Conservation (phyloP, 2,888 invertebrate species). For the Coelopa pilipes region DNA sequence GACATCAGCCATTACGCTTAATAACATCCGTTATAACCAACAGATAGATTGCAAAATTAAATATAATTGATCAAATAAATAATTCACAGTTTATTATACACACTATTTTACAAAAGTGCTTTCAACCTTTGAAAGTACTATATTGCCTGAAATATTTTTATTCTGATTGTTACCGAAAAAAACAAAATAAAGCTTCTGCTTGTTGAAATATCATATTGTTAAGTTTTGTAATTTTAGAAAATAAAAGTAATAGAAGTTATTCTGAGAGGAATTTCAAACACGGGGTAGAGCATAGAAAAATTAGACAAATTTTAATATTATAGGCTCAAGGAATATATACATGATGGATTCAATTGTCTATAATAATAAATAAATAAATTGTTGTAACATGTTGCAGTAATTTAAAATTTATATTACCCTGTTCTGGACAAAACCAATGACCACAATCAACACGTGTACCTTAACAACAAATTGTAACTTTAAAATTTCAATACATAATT, state of each 20-base stretch:
- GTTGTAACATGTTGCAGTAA: not conserved
- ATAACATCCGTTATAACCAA: not conserved
- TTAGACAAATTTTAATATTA: too few species aligned
- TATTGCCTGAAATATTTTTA: conserved; percentile 22
- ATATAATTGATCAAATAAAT: conserved; percentile 4
- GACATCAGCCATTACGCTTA: conserved; percentile 12
- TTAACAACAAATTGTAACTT: conserved; percentile 8
- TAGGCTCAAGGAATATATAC: too few species aligned
- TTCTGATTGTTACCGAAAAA: not conserved
- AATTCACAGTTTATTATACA: conserved; percentile 14
- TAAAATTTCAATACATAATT: not conserved
- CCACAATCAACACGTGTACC: conserved; percentile 38
- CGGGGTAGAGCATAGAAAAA: too few species aligned
- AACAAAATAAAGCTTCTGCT: conserved; percentile 4
- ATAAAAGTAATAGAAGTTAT: too few species aligned
- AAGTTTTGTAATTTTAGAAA: too few species aligned
- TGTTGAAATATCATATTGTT: too few species aligned
- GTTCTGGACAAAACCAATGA: conserved; percentile 15
- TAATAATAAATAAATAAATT: too few species aligned
- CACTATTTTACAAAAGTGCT: not conserved
- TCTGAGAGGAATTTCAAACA: too few species aligned
- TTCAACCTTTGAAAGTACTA: conserved; percentile 24
- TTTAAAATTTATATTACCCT: not conserved
- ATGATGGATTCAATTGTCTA: too few species aligned
- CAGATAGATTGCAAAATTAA: not conserved